These are phyloP conservation scores for Galerucella nymphaeae DNA, from an alignment of 2,888 invertebrate species.

Conservation along the genomic window DNA sequence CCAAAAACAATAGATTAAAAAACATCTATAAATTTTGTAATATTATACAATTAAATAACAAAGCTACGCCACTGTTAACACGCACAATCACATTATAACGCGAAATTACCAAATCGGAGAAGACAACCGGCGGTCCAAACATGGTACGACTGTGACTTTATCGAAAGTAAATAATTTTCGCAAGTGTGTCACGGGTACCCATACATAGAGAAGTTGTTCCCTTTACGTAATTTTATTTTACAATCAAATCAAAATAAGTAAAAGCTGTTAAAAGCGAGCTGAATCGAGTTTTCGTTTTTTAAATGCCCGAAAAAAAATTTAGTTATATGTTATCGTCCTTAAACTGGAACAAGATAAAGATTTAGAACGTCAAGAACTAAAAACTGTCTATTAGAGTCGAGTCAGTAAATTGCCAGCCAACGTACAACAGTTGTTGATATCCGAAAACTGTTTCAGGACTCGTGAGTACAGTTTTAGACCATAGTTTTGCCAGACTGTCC, in stretches of 20 bases:
- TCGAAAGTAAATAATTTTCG: slow-evolving; percentile 38
- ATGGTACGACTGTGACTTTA: slow-evolving; percentile 29
- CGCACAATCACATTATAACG: slow-evolving; percentile 17
- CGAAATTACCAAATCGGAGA: slow-evolving; percentile 31
- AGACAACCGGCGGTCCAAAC: slow-evolving; percentile 35
- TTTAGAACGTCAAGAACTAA: no score
- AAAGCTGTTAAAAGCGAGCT: slow-evolving; percentile 21
- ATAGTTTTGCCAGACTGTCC: no score
- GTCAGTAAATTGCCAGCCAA: no score
- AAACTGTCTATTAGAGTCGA: no score
- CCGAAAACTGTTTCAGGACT: no score
- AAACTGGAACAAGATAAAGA: no score
- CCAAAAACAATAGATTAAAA: background rate
- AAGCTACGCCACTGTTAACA: background rate
- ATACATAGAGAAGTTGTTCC: slow-evolving; percentile 36
- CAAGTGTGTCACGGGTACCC: slow-evolving; percentile 37
- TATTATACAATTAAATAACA: background rate
- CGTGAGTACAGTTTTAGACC: no score
- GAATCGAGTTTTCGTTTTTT: slow-evolving; percentile 21
- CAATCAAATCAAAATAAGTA: slow-evolving; percentile 35
- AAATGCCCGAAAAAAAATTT: background rate
- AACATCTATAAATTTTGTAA: background rate
- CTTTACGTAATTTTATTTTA: slow-evolving; percentile 24
- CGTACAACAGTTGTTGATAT: no score
- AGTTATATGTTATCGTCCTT: no score